phyloP scores from a whole-genome alignment of 2,888 invertebrate species.

The Phragmatobia fuliginosa region DNA sequence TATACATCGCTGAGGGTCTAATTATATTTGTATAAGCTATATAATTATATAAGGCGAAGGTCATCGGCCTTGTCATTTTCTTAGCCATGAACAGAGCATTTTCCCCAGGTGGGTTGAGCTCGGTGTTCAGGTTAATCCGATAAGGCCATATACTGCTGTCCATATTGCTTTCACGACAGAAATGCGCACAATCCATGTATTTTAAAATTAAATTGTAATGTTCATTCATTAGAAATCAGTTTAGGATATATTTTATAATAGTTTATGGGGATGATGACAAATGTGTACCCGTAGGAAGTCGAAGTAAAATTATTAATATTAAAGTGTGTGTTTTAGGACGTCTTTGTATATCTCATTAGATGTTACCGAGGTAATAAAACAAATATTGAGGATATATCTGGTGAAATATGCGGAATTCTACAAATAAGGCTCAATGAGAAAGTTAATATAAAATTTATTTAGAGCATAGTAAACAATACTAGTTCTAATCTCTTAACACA shows the following conservation, averaged over 20 bases:
- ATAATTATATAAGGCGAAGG: constrained; percentile 16
- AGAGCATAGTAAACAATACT: no score
- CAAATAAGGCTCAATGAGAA: no score
- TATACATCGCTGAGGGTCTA: constrained; percentile 16
- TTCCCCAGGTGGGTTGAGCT: constrained; percentile 17
- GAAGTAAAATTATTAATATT: no score
- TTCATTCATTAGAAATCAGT: background rate
- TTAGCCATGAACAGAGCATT: constrained; percentile 13
- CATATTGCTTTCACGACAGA: constrained; percentile 2
- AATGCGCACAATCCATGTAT: background rate
- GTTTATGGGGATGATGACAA: no score
- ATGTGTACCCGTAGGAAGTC: no score
- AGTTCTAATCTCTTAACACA: no score
- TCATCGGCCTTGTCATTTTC: constrained; percentile 17
- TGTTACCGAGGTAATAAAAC: no score
- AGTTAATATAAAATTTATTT: no score
- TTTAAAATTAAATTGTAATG: constrained; percentile 3
- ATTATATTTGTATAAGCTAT: constrained; percentile 21
- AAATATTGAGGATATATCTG: no score
- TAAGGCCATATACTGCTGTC: constrained; percentile 13
- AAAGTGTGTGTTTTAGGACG: no score
- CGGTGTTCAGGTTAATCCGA: constrained; percentile 13
- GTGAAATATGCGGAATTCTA: no score
- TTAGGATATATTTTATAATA: background rate
- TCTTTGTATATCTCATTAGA: no score